Conservation (phyloP, 2,888 invertebrate genomes). For the Stenotaenia linearis region DNA sequence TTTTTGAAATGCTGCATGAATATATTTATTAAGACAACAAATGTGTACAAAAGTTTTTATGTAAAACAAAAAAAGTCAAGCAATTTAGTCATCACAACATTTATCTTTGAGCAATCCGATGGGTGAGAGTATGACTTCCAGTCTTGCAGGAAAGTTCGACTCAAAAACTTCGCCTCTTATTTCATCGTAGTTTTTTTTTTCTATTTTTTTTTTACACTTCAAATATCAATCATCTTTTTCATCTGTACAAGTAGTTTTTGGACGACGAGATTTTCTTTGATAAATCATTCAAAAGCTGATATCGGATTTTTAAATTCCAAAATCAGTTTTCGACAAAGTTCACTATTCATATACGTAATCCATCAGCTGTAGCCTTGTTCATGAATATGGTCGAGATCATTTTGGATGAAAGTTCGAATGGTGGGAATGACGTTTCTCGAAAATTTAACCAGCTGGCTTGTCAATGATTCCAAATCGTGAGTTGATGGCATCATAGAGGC, state of each 20-base stretch:
- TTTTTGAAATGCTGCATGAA: background rate
- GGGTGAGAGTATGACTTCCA: background rate
- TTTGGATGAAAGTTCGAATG: background rate
- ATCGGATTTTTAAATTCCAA: background rate
- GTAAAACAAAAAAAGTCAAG: background rate
- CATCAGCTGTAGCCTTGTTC: background rate
- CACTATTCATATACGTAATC: background rate
- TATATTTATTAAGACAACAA: background rate
- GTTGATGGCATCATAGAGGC: slow-evolving; percentile 39
- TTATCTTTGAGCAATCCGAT: background rate
- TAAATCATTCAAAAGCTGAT: background rate
- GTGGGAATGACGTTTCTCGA: background rate
- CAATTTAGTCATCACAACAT: background rate
- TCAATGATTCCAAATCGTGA: slow-evolving; percentile 37
- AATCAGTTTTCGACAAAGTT: background rate
- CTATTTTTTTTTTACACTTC: background rate
- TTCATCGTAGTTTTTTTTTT: background rate
- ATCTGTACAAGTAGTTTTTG: background rate
- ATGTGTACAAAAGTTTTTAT: background rate
- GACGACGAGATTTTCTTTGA: background rate
- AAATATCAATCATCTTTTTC: background rate
- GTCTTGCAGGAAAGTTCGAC: background rate
- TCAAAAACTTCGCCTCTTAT: background rate
- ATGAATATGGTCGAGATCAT: background rate
- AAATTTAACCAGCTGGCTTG: background rate